Conservation (phyloP, 2,113 vertebrate species). For the Thamnaconus septentrionalis region DNA sequence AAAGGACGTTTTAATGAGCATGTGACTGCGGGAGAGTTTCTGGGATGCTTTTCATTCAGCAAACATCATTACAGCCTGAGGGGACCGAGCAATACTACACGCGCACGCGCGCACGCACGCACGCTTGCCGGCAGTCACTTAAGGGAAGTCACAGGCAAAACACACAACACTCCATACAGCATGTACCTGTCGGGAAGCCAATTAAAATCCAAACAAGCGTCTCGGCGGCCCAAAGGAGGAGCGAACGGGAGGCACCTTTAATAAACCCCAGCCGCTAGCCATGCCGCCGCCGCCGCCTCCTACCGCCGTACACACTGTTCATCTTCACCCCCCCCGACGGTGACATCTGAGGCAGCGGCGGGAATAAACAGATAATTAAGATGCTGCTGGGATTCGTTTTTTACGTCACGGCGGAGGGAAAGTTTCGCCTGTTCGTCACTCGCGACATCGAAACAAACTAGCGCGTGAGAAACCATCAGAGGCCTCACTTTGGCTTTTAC, state of each 20-base stretch:
- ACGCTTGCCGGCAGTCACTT: constrained; percentile 28
- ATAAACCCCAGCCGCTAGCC: constrained; percentile 40
- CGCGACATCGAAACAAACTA: neutral
- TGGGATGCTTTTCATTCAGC: constrained; percentile 42
- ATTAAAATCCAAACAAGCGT: constrained; percentile 68
- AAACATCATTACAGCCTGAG: constrained; percentile 56
- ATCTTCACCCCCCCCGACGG: constrained; percentile 30
- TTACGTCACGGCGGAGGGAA: constrained; percentile 18
- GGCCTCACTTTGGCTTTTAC: too few species aligned
- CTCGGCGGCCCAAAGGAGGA: constrained; percentile 39
- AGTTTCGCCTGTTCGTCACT: neutral
- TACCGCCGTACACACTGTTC: constrained; percentile 37
- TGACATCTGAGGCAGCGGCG: constrained; percentile 20
- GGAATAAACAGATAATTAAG: constrained; percentile 34
- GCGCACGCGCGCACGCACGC: constrained; percentile 2
- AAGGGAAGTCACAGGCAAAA: constrained; percentile 43
- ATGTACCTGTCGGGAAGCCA: constrained; percentile 55
- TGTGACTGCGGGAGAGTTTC: constrained; percentile 24
- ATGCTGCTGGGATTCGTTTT: constrained; percentile 13
- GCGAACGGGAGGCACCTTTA: constrained; percentile 43
- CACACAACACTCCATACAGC: constrained; percentile 43
- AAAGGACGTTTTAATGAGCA: constrained; percentile 53
- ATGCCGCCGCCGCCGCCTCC: constrained; percentile 40
- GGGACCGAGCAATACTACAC: constrained; percentile 14
- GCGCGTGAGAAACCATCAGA: too few species aligned